Percentiles rank a stretch among this genome's conserved stretches.
These are phyloP conservation scores for Seriola quinqueradiata DNA, from an alignment of 2,113 vertebrate genomes.

Conservation along the genomic window DNA sequence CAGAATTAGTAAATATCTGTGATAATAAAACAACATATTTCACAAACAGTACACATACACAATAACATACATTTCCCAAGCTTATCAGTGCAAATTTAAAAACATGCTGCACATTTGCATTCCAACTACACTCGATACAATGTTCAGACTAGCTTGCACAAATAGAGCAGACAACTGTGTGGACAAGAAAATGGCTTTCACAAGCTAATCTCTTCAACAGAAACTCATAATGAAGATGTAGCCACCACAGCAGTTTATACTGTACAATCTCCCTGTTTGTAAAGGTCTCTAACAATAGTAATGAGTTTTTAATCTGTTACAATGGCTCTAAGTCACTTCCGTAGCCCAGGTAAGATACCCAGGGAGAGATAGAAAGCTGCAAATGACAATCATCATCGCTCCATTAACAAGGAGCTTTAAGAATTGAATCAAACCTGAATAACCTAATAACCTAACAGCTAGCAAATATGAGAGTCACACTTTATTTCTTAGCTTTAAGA, in stretches of 20 bases:
- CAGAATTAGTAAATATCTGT: slow-evolving; percentile 90
- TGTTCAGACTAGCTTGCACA: slow-evolving; percentile 88
- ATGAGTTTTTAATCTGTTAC: slow-evolving; percentile 65
- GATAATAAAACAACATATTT: slow-evolving; percentile 81
- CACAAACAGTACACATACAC: slow-evolving; percentile 88
- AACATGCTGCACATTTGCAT: slow-evolving; percentile 95
- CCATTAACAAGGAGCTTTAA: slow-evolving; percentile 69
- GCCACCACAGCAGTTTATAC: slow-evolving; percentile 60
- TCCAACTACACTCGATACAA: slow-evolving; percentile 90
- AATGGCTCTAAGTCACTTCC: slow-evolving; percentile 83
- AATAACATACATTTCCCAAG: slow-evolving; percentile 90
- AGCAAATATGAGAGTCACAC: slow-evolving; percentile 78
- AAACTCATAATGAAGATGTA: slow-evolving; percentile 58
- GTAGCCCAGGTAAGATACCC: slow-evolving; percentile 72
- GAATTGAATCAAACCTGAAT: slow-evolving; percentile 93
- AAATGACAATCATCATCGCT: slow-evolving; percentile 92
- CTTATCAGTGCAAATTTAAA: slow-evolving; percentile 93
- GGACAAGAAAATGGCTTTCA: slow-evolving; percentile 70
- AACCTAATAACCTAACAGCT: slow-evolving; percentile 80
- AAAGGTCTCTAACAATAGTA: slow-evolving; percentile 61
- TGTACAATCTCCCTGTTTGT: slow-evolving; percentile 74
- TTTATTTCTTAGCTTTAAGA: slow-evolving; percentile 48
- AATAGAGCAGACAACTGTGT: slow-evolving; percentile 80
- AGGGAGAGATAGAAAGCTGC: slow-evolving; percentile 85
- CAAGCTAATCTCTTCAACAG: slow-evolving; percentile 71